Evolutionary conservation across 2,113 vertebrate genomes (phyloP).

Genomic region (Nipponia nippon): DNA sequence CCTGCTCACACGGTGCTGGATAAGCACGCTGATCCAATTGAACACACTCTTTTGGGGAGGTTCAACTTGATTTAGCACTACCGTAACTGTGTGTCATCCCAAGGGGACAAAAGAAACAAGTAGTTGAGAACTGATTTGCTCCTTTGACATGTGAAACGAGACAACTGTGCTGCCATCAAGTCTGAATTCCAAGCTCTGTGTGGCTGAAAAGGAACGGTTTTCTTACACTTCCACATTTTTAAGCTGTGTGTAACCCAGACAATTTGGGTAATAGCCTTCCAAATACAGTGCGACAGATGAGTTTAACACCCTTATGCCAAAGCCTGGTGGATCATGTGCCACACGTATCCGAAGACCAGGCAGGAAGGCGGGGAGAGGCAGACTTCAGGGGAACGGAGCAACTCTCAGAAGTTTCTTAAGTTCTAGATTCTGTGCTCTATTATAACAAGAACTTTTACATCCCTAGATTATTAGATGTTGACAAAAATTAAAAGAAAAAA

Average conservation of each 20-base stretch:
- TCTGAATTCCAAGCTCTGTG: neutral
- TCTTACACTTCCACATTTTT: rapidly evolving
- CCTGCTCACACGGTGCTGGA: neutral
- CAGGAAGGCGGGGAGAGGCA: neutral
- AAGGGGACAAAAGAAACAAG: rapidly evolving
- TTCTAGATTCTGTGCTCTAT: neutral
- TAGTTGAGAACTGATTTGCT: rapidly evolving
- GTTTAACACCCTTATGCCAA: neutral
- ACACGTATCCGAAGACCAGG: rapidly evolving
- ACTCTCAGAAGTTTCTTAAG: too few relatives aligned
- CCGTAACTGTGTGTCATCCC: neutral
- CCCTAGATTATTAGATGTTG: neutral
- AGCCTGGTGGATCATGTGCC: neutral
- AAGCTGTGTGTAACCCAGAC: neutral
- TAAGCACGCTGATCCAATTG: rapidly evolving
- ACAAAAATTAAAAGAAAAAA: neutral
- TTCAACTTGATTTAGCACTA: neutral
- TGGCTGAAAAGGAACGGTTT: neutral
- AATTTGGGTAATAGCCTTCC: neutral
- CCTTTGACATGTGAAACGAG: rapidly evolving
- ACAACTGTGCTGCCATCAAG: rapidly evolving
- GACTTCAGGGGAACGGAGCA: neutral
- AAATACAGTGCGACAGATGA: neutral
- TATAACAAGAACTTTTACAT: neutral
- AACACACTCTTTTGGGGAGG: neutral